Evolutionary conservation across 2,113 vertebrate species (phyloP), one percentile per base, ranked within the genome.

Genomic region (Dromas ardeola): DNA sequence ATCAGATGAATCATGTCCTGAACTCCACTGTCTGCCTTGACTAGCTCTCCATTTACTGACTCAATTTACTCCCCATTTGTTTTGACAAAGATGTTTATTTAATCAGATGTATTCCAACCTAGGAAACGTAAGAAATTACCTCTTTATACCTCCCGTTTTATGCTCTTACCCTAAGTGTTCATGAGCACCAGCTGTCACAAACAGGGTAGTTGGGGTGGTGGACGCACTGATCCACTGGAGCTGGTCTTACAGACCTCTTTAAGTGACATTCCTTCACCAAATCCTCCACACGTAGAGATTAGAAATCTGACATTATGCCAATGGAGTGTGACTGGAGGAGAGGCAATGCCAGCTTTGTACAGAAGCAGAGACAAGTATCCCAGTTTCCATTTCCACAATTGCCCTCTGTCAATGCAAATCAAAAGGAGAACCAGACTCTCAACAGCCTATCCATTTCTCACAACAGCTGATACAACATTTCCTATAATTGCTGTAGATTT

Each of bases 11-110:
- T 96, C 94, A 88, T 23, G 90, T 86, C 63, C 67, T 74, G 32
- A 83, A 61, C 71, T 86, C 63, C 80, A 20, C 40, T 88, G 49
- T 66, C 83, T 94, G 59, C 85, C 76, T 86, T 88, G 91, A 92
- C 88, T 88, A 80, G 40, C 80, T 95, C 91, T 83, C 93, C 86
- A 66, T 93, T 94, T 95, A 86, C 83, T 95, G 76, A 78, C 83
- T 95, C 59, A 83, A 66, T 94, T 88, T 91, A 67, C 84, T 71
- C 63, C 20, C 38, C 67, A 42, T 91, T 93, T 45, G 1, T 90
- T 95, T 96, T 90, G 81, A 85, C 50, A 73, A 58, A 86, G 76
- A 73, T 81, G 42, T 83, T 96, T 93, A 90, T 94, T 95, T 96
- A 94, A 93, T 93, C 80, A 91, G 63, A 92, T 81, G 22, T 70